phyloP scores from a whole-genome alignment of 1,140 invertebrate genomes.

The Tetraneura akinire region DNA sequence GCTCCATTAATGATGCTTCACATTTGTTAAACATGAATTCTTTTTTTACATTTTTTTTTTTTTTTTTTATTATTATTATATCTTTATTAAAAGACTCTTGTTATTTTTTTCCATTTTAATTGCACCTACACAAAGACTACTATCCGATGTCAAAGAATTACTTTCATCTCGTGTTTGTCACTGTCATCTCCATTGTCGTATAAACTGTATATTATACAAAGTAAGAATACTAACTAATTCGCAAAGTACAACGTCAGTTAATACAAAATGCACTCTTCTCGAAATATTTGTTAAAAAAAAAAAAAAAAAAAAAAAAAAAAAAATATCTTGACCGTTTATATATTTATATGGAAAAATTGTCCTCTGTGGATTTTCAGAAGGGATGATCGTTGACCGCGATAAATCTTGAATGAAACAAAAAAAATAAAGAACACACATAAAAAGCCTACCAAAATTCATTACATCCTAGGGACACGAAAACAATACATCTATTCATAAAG shows the following conservation, averaged over 20 bases:
- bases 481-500: neutral
- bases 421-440: neutral
- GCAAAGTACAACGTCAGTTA: no score
- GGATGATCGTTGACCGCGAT: neutral
- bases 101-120: conserved; percentile 28
- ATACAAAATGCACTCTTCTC: neutral
- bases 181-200: neutral
- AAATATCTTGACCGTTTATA: neutral
- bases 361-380: neutral
- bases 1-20: neutral
- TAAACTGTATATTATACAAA: neutral
- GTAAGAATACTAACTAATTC: no score
- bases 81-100: neutral
- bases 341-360: no score
- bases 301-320: no score
- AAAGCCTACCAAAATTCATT: neutral
- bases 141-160: neutral
- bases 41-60: neutral
- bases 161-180: neutral
- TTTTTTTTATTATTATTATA: neutral
- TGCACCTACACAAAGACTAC: neutral
- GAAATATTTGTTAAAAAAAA: neutral
- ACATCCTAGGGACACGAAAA: neutral
- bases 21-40: neutral
- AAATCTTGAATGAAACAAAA: neutral